These are phyloP conservation scores for Diaperis boleti DNA, from an alignment of 2,888 invertebrate species.

Conservation along the genomic window DNA sequence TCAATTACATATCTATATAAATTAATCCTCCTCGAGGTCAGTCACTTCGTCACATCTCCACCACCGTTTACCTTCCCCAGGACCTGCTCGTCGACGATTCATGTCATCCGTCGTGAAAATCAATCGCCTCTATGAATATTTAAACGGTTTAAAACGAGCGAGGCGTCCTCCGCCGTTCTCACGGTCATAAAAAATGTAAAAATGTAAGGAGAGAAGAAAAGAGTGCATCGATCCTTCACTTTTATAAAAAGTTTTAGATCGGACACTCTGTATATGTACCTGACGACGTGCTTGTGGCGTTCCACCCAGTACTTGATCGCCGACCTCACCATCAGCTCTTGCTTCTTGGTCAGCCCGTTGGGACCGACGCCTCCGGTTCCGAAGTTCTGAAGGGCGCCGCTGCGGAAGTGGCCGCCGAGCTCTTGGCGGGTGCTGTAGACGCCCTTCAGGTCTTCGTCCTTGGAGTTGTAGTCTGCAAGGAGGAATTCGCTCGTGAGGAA, in stretches of 20 bases:
- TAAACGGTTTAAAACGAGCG: conserved; percentile 7
- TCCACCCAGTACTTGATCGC: conserved; percentile 94
- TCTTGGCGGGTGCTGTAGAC: conserved; percentile 84
- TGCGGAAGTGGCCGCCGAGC: conserved; percentile 80
- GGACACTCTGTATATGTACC: too few relatives aligned
- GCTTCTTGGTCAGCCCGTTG: conserved; percentile 84
- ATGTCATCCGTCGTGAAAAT: background rate
- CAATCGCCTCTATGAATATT: conserved; percentile 17
- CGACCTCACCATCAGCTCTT: conserved; percentile 86
- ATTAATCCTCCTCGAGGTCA: background rate
- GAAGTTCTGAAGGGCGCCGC: conserved; percentile 77
- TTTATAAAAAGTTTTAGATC: too few relatives aligned
- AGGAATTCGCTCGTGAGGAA: too few relatives aligned
- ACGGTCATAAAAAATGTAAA: conserved; percentile 20
- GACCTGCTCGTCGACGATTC: background rate
- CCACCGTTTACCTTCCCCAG: background rate
- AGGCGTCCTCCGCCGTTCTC: conserved; percentile 19
- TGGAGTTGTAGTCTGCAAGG: conserved; percentile 60
- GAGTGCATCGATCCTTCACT: conserved; percentile 50
- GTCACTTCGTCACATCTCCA: background rate
- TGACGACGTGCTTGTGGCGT: conserved; percentile 88
- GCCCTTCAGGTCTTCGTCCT: conserved; percentile 72
- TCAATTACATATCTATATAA: too few relatives aligned
- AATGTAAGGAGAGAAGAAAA: too few relatives aligned
- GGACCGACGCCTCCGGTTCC: conserved; percentile 74